Evolutionary conservation across 2,797 vertebrate species (phyloP).

Genomic region (Xiphophorus birchmanni): DNA sequence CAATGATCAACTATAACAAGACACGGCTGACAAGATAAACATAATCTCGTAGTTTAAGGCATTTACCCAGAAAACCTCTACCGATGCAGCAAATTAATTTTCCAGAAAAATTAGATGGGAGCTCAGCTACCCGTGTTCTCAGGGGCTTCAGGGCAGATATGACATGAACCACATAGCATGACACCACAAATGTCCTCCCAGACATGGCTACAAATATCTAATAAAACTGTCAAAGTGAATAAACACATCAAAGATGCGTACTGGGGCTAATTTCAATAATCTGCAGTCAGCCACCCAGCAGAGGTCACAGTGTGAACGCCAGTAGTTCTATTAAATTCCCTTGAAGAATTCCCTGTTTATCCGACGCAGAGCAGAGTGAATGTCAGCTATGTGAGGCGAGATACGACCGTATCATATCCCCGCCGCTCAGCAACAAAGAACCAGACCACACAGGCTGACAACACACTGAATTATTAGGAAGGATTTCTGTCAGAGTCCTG

Average conservation of each 20-base stretch:
- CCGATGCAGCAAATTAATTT: constrained; percentile 59
- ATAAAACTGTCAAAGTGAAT: constrained; percentile 14
- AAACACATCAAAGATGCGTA: constrained; percentile 23
- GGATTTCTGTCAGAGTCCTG: constrained; percentile 46
- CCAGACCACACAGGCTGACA: constrained; percentile 63
- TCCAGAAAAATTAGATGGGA: constrained; percentile 15
- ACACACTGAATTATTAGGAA: constrained; percentile 55
- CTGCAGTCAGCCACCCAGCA: constrained; percentile 8
- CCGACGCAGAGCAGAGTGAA: constrained; percentile 45
- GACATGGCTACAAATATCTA: constrained; percentile 3
- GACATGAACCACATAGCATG: constrained; percentile 29
- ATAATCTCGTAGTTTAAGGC: constrained; percentile 42
- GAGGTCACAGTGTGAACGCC: constrained; percentile 26
- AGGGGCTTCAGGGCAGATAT: constrained; percentile 12
- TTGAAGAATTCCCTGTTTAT: constrained; percentile 61
- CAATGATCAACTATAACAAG: background rate
- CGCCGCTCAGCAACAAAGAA: constrained; percentile 26
- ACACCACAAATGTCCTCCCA: constrained; percentile 7
- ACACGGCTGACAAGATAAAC: background rate
- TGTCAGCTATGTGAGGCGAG: constrained; percentile 63
- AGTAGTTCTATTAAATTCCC: constrained; percentile 21
- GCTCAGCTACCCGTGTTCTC: constrained; percentile 9
- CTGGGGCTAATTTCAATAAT: constrained; percentile 25
- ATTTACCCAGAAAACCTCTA: background rate
- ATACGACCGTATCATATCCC: constrained; percentile 60